These are phyloP conservation scores for Torymus texanus DNA, from an alignment of 2,888 invertebrate species.

Conservation along the genomic window DNA sequence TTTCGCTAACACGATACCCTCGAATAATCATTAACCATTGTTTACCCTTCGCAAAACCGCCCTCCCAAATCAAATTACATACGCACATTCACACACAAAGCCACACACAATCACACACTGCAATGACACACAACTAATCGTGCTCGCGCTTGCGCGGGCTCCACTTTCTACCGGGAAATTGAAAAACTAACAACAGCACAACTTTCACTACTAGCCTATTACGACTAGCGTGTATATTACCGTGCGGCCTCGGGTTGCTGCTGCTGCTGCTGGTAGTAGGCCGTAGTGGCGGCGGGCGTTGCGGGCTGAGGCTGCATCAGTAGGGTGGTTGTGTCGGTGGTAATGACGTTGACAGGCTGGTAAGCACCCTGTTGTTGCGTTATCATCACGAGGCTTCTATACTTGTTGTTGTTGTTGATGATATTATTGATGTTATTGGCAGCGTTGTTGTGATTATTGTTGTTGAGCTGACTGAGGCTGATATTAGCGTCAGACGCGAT, in stretches of 20 bases:
- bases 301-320: conserved; percentile 73
- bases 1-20: too few species aligned
- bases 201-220: conserved; percentile 42
- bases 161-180: neutral
- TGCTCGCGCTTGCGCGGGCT: too few species aligned
- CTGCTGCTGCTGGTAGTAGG: conserved; percentile 22
- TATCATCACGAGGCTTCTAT: conserved; percentile 93
- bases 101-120: too few species aligned
- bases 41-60: too few species aligned
- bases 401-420: conserved; percentile 76
- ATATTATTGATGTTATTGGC: conserved; percentile 25
- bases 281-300: conserved; percentile 24
- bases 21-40: too few species aligned
- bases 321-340: conserved; percentile 85
- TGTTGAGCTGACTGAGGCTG: conserved; percentile 28
- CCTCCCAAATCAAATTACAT: too few species aligned
- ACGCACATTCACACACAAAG: too few species aligned
- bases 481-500: conserved; percentile 9
- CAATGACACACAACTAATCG: too few species aligned
- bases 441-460: conserved; percentile 31
- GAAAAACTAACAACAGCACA: conserved; percentile 17
- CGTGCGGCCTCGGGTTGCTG: conserved; percentile 22
- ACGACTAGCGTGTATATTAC: conserved; percentile 25
- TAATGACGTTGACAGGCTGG: conserved; percentile 84
- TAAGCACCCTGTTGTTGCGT: conserved; percentile 79